phyloP scores from a whole-genome alignment of 1,140 invertebrate genomes.

The Bombus pyrosoma region DNA sequence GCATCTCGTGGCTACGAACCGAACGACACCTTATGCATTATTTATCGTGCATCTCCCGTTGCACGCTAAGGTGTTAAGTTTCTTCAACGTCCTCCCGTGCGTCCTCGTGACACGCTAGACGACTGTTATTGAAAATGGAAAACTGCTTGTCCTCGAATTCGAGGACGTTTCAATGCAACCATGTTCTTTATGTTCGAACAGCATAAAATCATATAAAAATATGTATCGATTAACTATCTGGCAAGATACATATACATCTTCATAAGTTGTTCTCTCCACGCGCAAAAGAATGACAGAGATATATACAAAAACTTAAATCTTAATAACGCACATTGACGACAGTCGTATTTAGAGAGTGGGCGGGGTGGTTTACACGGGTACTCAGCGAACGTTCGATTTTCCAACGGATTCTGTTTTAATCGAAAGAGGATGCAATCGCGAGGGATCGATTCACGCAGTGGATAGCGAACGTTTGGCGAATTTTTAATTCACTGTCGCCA shows the following conservation, averaged over 20 bases:
- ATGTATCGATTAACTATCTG: no score
- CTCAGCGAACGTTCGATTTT: not conserved
- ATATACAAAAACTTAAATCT: no score
- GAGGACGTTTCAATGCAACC: no score
- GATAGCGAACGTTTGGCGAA: conserved; percentile 6
- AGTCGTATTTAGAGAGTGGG: no score
- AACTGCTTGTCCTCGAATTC: not conserved
- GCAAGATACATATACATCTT: no score
- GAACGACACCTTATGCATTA: conserved; percentile 27
- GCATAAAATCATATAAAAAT: no score
- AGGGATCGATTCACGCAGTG: not conserved
- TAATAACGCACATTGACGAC: not conserved
- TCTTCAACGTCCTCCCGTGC: not conserved
- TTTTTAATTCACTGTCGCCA: conserved; percentile 49
- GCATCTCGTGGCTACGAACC: conserved; percentile 13
- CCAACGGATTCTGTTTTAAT: not conserved
- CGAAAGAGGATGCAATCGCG: not conserved
- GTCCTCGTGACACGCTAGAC: not conserved
- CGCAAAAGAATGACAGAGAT: no score
- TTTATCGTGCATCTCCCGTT: conserved; percentile 12
- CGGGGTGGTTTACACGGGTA: not conserved
- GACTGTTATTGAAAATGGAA: not conserved
- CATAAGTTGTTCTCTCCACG: no score
- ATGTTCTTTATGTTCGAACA: not conserved
- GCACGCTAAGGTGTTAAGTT: conserved; percentile 27